Evolutionary conservation across 2,113 vertebrate genomes (phyloP).

Genomic region (Sylvia atricapilla): DNA sequence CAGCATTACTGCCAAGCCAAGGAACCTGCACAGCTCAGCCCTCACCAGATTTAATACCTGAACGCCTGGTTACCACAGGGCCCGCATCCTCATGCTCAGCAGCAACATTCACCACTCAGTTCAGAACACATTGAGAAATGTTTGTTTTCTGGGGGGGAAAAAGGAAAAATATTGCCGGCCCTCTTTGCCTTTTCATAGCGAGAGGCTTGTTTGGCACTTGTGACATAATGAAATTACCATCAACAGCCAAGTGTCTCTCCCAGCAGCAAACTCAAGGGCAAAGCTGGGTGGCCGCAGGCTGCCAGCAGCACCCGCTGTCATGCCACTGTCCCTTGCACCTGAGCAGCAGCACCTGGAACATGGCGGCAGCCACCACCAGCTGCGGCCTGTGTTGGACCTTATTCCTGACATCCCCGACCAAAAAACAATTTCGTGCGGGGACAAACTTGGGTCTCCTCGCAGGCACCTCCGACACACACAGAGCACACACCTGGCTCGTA

Average conservation of each 20-base stretch:
- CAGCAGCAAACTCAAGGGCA: constrained; percentile 23
- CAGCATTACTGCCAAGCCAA: background rate
- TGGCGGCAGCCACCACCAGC: background rate
- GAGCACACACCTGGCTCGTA: background rate
- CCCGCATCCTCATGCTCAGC: background rate
- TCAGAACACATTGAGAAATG: background rate
- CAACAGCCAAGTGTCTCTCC: constrained; percentile 28
- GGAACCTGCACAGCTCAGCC: rapidly evolving
- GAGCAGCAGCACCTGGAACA: background rate
- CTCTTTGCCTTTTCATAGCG: constrained; percentile 39
- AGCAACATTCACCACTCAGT: background rate
- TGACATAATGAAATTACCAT: constrained; percentile 36
- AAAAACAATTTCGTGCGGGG: background rate
- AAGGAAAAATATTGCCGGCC: background rate
- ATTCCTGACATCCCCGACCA: background rate
- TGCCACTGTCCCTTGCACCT: background rate
- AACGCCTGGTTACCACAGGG: background rate
- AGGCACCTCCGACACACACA: background rate
- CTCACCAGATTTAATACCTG: background rate
- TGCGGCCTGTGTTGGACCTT: rapidly evolving
- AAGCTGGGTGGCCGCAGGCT: background rate
- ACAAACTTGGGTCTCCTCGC: background rate
- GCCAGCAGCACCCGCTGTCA: background rate
- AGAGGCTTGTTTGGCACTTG: constrained; percentile 25
- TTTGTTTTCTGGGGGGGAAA: background rate